Evolutionary conservation across 2,888 invertebrate species (phyloP), one percentile per base, ranked within the genome.

Genomic region (Ditula angustiorana): DNA sequence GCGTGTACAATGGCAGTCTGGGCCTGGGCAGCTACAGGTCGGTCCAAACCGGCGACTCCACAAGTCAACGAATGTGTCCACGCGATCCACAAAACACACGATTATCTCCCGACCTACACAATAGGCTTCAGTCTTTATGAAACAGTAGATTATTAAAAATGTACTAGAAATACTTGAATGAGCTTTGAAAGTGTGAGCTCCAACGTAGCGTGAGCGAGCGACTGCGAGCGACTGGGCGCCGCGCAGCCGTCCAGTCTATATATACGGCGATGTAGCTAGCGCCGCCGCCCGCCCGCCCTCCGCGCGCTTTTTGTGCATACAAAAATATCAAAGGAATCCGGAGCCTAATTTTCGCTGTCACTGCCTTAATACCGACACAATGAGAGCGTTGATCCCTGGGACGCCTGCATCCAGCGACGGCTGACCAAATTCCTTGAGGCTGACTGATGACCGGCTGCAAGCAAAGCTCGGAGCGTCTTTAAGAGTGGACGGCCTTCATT

Each of bases 291-390:
- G 86, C 87, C 88, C 90, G 88, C 86, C 85, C 87, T 84, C 79
- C 82, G 78, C 79, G 69, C 77, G 72, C 70, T 76, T 76, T 85
- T 84, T 82, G 77, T 82, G 83, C 79, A 87, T 86, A 88, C 89
- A 86, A 90, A 92, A 91, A 92, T 90, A 92, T 84, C 86, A 75
- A 80, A 80, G 89, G 91, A 92, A 91, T 92, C 81, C 80, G 81
- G 81, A 85, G 86, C 89, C 88, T 85, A 90, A 91, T 92, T 91
- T 83, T 82, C 79, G 79, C 88, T 92, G 90, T 88, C 90, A 86
- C 87, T 88, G 86, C 82, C 84, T 84, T 80, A 41, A 57, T 78
- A 80, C 82, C 81, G 83, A 82, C 87, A 90, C 91, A 91, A 89
- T 90, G 91, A 78, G 92, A 89, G 84, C 92, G 82, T 91, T 92